These are phyloP conservation scores for Euwallacea similis DNA, from an alignment of 1,140 invertebrate species.

Conservation along the genomic window DNA sequence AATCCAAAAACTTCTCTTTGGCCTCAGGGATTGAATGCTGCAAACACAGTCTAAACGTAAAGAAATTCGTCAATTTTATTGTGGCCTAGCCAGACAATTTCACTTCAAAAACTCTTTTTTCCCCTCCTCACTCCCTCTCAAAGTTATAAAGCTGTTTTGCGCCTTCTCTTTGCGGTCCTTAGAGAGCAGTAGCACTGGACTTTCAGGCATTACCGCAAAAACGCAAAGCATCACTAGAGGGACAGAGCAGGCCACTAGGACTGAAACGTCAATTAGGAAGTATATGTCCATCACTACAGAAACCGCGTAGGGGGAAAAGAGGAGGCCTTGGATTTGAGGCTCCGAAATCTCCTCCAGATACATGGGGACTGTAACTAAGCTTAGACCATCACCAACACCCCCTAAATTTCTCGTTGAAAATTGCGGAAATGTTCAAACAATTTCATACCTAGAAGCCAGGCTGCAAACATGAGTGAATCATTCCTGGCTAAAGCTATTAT, in stretches of 20 bases:
- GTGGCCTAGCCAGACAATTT: too few species aligned
- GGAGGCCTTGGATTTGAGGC: slow-evolving; percentile 64
- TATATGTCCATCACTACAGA: slow-evolving; percentile 62
- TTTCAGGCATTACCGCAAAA: slow-evolving; percentile 56
- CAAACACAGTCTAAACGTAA: not conserved
- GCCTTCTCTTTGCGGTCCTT: slow-evolving; percentile 40
- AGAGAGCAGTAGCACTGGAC: slow-evolving; percentile 50
- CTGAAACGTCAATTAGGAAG: slow-evolving; percentile 60
- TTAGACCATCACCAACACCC: slow-evolving; percentile 68
- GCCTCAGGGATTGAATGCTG: slow-evolving; percentile 8
- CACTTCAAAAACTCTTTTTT: slow-evolving; percentile 64
- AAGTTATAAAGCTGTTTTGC: slow-evolving; percentile 37
- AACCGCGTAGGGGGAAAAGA: slow-evolving; percentile 44
- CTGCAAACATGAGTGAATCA: slow-evolving; percentile 43
- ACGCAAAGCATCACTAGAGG: slow-evolving; percentile 63
- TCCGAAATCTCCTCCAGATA: slow-evolving; percentile 69
- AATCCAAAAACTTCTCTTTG: slow-evolving; percentile 57
- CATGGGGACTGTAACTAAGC: slow-evolving; percentile 64
- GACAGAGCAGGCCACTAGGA: slow-evolving; percentile 60
- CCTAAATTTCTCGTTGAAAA: too few species aligned
- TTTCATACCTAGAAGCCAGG: slow-evolving; percentile 32
- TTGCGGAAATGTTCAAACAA: too few species aligned
- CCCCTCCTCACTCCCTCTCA: slow-evolving; percentile 63
- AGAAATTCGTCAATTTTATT: too few species aligned
- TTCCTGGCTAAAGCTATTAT: slow-evolving; percentile 61